Evolutionary conservation across 2,113 vertebrate species (phyloP), one percentile per base, ranked within the genome.

Genomic region (Vulpes lagopus): DNA sequence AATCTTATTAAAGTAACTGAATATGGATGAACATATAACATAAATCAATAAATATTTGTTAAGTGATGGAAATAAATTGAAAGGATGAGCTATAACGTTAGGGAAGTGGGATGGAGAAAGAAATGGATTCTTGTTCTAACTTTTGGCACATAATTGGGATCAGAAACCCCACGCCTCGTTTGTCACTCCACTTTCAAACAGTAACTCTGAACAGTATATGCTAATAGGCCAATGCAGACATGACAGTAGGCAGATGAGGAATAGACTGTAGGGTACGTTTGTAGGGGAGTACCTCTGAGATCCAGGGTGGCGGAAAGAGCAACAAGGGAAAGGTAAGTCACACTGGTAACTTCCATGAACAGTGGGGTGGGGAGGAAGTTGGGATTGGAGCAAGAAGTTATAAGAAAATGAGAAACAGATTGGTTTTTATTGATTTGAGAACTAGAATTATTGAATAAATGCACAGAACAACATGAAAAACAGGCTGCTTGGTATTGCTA

Each of bases 351-450:
- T n/a, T 69, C 96, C 35, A 25, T 6, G 8, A 27, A 32, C 17
- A 49, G 17, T 0, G 10, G 30, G 14, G 8, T 14, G 4, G 9
- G 9, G 5, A 25, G 55, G 16, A 62, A 64, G 10, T 1, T 49
- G 30, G 51, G 67, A n/a, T n/a, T 17, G 88, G 83, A 80, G 53
- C 3, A 10, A 69, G 57, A 91, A 38, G 69, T 84, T 93, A 71
- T 84, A 23, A 60, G 67, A 92, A 87, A 15, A 23, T 1, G 9
- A 88, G 74, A 80, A 38, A 43, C 23, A 91, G 74, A 78, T 94
- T 51, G 85, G 60, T 20, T 91, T 89, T 81, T 93, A 89, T 95
- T 95, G 94, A 97, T 89, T 55, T 62, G 65, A 91, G 64, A 88
- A 69, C 32, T n/a, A 78, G 91, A 62, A 84, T 85, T 60, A 78